A percentile compares a stretch with the other conserved stretches of the same genome.
Evolutionary conservation across 2,888 invertebrate genomes (phyloP).

Genomic region (Scaptomyza tumidula): DNA sequence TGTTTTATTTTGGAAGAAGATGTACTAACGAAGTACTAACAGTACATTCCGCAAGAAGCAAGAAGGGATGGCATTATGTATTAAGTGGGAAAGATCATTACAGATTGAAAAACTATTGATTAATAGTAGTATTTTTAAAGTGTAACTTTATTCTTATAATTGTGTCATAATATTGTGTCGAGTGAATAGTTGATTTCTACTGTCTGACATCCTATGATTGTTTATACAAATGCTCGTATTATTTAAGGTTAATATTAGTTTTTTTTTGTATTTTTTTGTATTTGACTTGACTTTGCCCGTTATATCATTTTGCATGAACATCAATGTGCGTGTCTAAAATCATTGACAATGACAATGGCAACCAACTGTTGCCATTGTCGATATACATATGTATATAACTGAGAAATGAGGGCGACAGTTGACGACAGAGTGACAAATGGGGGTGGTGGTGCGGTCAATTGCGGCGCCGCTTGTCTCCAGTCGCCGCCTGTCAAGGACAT

Average conservation of each 20-base stretch:
- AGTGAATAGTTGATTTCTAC: no score
- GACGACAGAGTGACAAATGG: slow-evolving; percentile 6
- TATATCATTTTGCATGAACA: slow-evolving; percentile 19
- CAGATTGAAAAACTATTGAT: no score
- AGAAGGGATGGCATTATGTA: no score
- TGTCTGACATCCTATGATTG: no score
- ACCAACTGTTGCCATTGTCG: slow-evolving; percentile 56
- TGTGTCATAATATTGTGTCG: no score
- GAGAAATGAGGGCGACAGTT: slow-evolving; percentile 25
- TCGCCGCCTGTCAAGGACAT: slow-evolving; percentile 68
- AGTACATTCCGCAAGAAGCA: no score
- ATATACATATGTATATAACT: slow-evolving; percentile 28
- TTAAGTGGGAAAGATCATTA: no score
- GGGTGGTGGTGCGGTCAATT: slow-evolving; percentile 36
- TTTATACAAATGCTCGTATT: not conserved
- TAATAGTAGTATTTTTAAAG: no score
- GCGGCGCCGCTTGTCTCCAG: slow-evolving; percentile 72
- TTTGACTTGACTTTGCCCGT: slow-evolving; percentile 24
- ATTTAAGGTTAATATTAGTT: not conserved
- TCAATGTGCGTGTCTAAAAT: slow-evolving; percentile 48
- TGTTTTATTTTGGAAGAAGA: no score
- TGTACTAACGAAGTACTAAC: no score
- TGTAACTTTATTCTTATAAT: no score
- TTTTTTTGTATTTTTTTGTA: not conserved
- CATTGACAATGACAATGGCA: slow-evolving; percentile 30